Base-by-base conservation (phyloP, 2,113 vertebrate genomes). In the Macquaria ambigua region DNA sequence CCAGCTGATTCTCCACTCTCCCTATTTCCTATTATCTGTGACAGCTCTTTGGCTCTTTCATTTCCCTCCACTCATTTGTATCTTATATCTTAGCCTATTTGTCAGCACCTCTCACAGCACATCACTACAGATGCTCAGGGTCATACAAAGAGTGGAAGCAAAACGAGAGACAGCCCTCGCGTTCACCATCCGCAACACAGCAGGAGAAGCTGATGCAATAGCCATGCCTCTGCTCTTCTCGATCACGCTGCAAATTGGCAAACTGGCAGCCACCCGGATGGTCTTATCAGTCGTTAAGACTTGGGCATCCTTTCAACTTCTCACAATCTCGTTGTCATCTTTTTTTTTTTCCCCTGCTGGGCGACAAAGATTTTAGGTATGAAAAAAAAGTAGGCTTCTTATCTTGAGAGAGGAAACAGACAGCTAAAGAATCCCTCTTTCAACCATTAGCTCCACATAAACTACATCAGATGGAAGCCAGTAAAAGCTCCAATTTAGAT, bases 211-310 rank as follows among this genome's bases (percentile, higher is more conserved):
- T 76, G 77, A 87, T 75, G 81, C 74, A 87, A 88, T 25, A 77
- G 39, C 64, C 46, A 0, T 34, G 10, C 31, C 59, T 71, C 63
- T 77, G 69, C 43, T 87, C 74, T 64, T 74, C 39, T 56, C 16
- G 1, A 79, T 75, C 56, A 79, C 25, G 63, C 52, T 83, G 73
- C 82, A 87, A 88, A 79, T 74, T 68, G 86, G 77, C 77, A 86
- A 73, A 86, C 66, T 70, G 78, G 69, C 77, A 79, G 64, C 78
- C 72, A 53, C 68, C 53, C 43, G 23, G 28, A 83, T 62, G 48
- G 63, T 84, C 85, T 80, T 53, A 87, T 92, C 73, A 74, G 59
- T 70, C 25, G 20, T 73, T 77, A 73, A 77, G 82, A 80, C 81
- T 84, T 74, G 59, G 37, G 67, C 52, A 69, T 69, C 71, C 82